Evolutionary conservation across 2,888 invertebrate genomes (phyloP).

Genomic region (Chrysina gloriosa): DNA sequence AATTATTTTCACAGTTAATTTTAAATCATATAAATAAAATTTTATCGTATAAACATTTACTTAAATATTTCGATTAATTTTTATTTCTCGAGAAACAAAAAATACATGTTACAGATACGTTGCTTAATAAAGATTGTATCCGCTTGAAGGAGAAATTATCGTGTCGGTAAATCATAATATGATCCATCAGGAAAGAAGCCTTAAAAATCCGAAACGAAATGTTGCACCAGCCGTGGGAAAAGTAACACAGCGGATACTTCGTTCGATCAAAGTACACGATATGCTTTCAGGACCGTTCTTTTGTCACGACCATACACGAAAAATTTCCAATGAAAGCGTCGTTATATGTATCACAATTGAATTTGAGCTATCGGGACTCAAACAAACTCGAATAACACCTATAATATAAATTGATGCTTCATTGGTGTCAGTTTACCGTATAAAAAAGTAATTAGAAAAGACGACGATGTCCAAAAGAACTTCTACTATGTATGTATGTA

Average conservation of each 20-base stretch:
- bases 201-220: slow-evolving; percentile 41
- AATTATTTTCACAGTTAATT: too few species aligned
- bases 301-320: slow-evolving; percentile 14
- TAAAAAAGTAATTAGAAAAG: too few species aligned
- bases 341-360: not conserved
- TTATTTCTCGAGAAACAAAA: too few species aligned
- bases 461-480: too few species aligned
- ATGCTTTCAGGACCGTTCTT: slow-evolving; percentile 27
- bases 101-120: too few species aligned
- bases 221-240: slow-evolving; percentile 41
- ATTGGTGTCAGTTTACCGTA: too few species aligned
- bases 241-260: slow-evolving; percentile 30
- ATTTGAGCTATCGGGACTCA: not conserved
- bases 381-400: too few species aligned
- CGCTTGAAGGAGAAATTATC: slow-evolving; percentile 23
- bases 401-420: too few species aligned
- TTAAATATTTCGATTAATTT: too few species aligned
- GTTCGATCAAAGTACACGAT: slow-evolving; percentile 31
- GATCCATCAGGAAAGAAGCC: slow-evolving; percentile 43
- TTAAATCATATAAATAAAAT: not conserved
- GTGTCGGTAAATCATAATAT: slow-evolving; percentile 35
- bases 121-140: not conserved
- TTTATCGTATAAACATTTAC: too few species aligned
- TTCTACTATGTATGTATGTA: too few species aligned
- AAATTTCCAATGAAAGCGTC: slow-evolving; percentile 8